Conservation (phyloP, 2,797 vertebrate species). For the Benthosema pterotum region DNA sequence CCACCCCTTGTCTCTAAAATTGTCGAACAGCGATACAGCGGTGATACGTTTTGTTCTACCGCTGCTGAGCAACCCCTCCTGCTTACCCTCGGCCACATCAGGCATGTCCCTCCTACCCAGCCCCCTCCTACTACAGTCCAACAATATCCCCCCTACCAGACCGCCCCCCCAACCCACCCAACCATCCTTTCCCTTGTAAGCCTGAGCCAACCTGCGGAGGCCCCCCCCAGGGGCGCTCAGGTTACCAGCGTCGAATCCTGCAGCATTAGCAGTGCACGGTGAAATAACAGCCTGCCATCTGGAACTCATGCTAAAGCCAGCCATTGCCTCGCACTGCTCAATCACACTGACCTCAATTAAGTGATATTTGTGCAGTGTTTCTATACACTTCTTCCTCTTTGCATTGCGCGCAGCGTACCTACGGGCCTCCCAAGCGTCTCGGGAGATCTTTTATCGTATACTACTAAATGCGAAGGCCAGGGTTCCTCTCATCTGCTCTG, state of each 20-base stretch:
- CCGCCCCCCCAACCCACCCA: conserved; percentile 26
- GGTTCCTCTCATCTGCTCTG: not conserved
- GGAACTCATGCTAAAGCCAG: conserved; percentile 74
- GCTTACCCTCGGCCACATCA: conserved; percentile 26
- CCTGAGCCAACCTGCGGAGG: conserved; percentile 69
- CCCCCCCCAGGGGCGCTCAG: conserved; percentile 81
- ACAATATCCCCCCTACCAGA: conserved; percentile 34
- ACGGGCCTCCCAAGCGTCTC: conserved; percentile 45
- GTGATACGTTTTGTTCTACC: conserved; percentile 71
- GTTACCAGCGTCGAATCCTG: conserved; percentile 83
- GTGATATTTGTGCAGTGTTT: conserved; percentile 76
- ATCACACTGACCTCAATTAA: conserved; percentile 81
- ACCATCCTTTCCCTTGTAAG: conserved; percentile 40
- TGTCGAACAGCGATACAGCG: conserved; percentile 77
- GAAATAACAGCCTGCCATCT: conserved; percentile 85
- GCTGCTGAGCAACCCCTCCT: conserved; percentile 56
- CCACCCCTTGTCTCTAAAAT: conserved; percentile 68
- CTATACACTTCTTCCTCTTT: conserved; percentile 54
- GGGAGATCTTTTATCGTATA: conserved; percentile 19
- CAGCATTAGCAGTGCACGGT: conserved; percentile 80
- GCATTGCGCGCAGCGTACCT: too few relatives aligned
- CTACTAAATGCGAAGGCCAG: conserved; percentile 13
- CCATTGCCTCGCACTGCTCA: conserved; percentile 61
- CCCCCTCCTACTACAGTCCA: conserved; percentile 28
- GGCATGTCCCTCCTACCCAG: conserved; percentile 16